phyloP scores from a whole-genome alignment of 2,888 invertebrate species.

The Cetonia aurata region DNA sequence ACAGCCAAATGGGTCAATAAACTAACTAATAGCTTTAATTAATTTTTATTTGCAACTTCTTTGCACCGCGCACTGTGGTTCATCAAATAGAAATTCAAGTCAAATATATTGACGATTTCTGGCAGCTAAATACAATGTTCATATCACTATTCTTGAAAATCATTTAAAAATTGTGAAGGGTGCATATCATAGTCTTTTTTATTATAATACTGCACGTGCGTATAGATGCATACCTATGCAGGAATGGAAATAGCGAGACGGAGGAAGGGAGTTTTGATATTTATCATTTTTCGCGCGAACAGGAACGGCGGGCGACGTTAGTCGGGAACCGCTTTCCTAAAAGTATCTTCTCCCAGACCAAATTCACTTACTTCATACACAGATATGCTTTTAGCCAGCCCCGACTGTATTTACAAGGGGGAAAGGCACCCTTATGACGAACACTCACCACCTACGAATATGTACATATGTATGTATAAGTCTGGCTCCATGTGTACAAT shows the following conservation, averaged over 20 bases:
- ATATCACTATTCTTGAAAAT: too few relatives aligned
- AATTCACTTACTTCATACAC: slow-evolving; percentile 67
- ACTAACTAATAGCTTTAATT: too few relatives aligned
- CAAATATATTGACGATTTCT: too few relatives aligned
- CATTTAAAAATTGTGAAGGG: too few relatives aligned
- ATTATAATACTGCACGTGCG: too few relatives aligned
- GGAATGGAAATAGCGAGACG: slow-evolving; percentile 10
- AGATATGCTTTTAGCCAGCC: slow-evolving; percentile 58
- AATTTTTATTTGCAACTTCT: too few relatives aligned
- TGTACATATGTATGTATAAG: slow-evolving; percentile 17
- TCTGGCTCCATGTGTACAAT: not conserved
- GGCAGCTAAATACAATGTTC: too few relatives aligned
- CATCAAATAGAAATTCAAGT: too few relatives aligned
- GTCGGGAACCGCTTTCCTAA: slow-evolving; percentile 48
- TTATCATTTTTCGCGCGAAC: slow-evolving; percentile 54
- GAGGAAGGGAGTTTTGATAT: slow-evolving; percentile 55
- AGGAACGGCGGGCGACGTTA: slow-evolving; percentile 48
- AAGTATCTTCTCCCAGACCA: slow-evolving; percentile 59
- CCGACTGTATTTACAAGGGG: slow-evolving; percentile 54
- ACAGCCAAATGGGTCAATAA: too few relatives aligned
- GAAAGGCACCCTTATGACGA: slow-evolving; percentile 48
- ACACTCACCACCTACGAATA: slow-evolving; percentile 44
- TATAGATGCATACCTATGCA: slow-evolving; percentile 3
- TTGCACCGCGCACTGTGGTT: too few relatives aligned
- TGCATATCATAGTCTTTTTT: too few relatives aligned